Evolutionary conservation across 2,113 vertebrate genomes (phyloP), one percentile per base, ranked within the genome.

Genomic region (Ophthalmolycus amberensis): DNA sequence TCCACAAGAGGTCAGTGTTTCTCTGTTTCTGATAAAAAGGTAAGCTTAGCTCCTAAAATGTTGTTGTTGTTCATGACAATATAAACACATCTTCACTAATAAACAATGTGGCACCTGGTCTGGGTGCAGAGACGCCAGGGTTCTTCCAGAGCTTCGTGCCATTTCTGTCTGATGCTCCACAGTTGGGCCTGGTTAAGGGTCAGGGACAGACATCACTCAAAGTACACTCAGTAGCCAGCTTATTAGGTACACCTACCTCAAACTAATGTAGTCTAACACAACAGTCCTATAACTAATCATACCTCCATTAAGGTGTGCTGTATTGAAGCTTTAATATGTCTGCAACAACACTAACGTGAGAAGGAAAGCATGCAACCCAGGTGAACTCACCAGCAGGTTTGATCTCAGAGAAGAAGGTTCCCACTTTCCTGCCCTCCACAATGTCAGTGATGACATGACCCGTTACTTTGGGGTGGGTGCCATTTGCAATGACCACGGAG

Each of bases 371-470:
- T 27, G n/a, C 34, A 38, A 20, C 20, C 7, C 42, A 54, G 59
- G 29, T 37, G 20, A 77, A 95, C 96, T 94, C 89, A 99, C 98
- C 98, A n/a, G 97, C 97, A 87, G 98, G 98, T 88, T 99, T 99
- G 77, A 97, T 97, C 91, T 99, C 97, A 0, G 98, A 99, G 92
- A 99, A 99, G 93, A 99, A 99, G 0, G 98, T 99, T 78, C 98
- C 98, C 67, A 99, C 96, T 93, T 99, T 99, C 88, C 99, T 99
- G 10, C 98, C 98, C 71, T 99, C 98, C 25, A 99, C 97, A 27
- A 99, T 98, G 89, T 99, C 98, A 44, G 97, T 97, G 91, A 99
- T 99, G 87, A 99, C 98, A 0, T 99, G 98, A 44, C 98, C 98
- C 0, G 98, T 98, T 71, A 99, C 96, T 91, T 99, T 99, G 18